phyloP scores from a whole-genome alignment of 2,797 vertebrate genomes.

The Acrossocheilus fasciatus region DNA sequence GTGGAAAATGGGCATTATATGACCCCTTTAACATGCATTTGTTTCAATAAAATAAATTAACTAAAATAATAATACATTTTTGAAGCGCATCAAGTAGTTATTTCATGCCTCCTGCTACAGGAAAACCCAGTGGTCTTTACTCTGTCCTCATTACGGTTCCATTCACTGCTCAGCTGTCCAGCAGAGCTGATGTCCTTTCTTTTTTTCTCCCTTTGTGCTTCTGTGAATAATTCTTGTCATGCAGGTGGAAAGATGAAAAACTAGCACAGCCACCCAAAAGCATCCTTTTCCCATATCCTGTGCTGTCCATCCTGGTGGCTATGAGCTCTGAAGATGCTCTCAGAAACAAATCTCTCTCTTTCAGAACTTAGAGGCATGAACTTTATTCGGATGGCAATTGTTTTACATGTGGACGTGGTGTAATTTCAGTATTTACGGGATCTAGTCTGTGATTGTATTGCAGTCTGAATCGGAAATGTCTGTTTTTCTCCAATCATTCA shows the following conservation, averaged over 20 bases:
- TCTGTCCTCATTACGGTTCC: constrained; percentile 2
- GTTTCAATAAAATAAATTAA: background rate
- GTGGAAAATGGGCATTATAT: too few species aligned
- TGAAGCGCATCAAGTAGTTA: background rate
- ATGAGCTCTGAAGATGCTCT: background rate
- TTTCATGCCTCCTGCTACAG: background rate
- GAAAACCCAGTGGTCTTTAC: background rate
- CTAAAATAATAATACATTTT: background rate
- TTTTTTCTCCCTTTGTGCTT: background rate
- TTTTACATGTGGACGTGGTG: background rate
- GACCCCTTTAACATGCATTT: background rate
- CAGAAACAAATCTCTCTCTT: background rate
- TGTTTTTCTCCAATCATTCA: background rate
- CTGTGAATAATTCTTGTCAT: constrained; percentile 17
- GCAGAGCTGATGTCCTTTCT: constrained; percentile 7
- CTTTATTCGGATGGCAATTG: background rate
- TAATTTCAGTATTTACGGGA: background rate
- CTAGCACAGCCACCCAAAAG: constrained; percentile 38
- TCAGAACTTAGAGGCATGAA: background rate
- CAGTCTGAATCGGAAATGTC: background rate
- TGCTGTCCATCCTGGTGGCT: background rate
- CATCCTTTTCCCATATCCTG: background rate
- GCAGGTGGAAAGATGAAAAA: constrained; percentile 14
- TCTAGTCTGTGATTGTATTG: background rate
- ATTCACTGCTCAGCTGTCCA: constrained; percentile 12